A percentile compares a stretch with the other conserved stretches of the same genome.
Conservation (phyloP, 1,140 invertebrate genomes). For the Sesamia nonagrioides region DNA sequence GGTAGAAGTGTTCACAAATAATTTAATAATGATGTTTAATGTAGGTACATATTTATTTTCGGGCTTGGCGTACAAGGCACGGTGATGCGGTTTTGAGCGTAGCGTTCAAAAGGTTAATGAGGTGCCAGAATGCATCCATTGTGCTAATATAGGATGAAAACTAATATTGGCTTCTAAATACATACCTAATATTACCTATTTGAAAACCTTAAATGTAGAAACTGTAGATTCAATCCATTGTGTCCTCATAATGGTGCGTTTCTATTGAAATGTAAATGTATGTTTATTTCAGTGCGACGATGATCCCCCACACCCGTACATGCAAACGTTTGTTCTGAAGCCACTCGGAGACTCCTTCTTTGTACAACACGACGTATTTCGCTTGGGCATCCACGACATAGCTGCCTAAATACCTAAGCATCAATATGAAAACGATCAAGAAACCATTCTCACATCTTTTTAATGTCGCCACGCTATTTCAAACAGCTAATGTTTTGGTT, state of each 20-base stretch:
- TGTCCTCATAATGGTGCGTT: neutral
- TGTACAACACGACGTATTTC: conserved; percentile 97
- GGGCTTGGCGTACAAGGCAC: too few species aligned
- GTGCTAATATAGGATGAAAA: neutral
- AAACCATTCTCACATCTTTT: conserved; percentile 15
- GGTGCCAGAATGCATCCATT: conserved; percentile 30
- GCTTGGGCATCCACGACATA: conserved; percentile 95
- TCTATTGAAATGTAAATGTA: conserved; percentile 41
- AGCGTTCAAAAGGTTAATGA: too few species aligned
- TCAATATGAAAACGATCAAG: conserved; percentile 37
- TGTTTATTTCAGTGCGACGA: conserved; percentile 94
- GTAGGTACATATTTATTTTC: too few species aligned
- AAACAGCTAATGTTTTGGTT: conserved; percentile 67
- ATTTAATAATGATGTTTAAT: too few species aligned
- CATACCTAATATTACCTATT: neutral
- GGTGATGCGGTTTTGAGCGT: too few species aligned
- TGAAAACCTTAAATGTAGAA: neutral
- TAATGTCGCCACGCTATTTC: conserved; percentile 37
- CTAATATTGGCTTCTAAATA: conserved; percentile 1
- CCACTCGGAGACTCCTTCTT: conserved; percentile 94
- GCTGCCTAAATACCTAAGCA: conserved; percentile 82
- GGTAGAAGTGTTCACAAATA: too few species aligned
- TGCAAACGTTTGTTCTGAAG: conserved; percentile 96
- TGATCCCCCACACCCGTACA: conserved; percentile 96
- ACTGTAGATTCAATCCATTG: neutral